phyloP scores from a whole-genome alignment of 2,888 invertebrate genomes.

The Priapulus caudatus region DNA sequence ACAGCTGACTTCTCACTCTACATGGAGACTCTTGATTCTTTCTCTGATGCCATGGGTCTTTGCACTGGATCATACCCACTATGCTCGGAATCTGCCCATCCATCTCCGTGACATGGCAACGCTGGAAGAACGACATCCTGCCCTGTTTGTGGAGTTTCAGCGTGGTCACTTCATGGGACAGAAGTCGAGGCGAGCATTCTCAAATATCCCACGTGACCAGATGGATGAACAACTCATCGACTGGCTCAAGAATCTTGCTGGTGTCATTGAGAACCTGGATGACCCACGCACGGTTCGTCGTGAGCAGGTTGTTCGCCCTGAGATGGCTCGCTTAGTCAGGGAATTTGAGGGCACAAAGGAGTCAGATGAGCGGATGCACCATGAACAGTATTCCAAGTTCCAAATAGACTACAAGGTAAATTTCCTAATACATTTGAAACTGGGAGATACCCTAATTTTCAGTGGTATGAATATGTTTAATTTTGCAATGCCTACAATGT shows the following conservation, averaged over 20 bases:
- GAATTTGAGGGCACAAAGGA: slow-evolving; percentile 13
- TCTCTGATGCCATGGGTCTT: slow-evolving; percentile 16
- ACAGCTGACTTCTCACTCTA: slow-evolving; percentile 5
- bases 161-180: slow-evolving; percentile 10
- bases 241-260: slow-evolving; percentile 10
- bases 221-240: slow-evolving; percentile 14
- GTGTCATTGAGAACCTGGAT: slow-evolving; percentile 13
- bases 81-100: slow-evolving; percentile 17
- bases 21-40: slow-evolving; percentile 10
- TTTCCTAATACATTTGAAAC: too few species aligned
- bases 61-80: slow-evolving; percentile 17
- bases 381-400: slow-evolving; percentile 15
- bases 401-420: slow-evolving; percentile 15
- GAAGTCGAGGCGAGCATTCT: slow-evolving; percentile 11
- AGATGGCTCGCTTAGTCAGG: slow-evolving; percentile 12
- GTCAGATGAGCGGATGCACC: slow-evolving; percentile 14
- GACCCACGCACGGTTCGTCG: slow-evolving; percentile 7
- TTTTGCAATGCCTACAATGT: too few species aligned
- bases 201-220: slow-evolving; percentile 13
- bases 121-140: slow-evolving; percentile 8
- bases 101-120: slow-evolving; percentile 16
- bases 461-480: too few species aligned
- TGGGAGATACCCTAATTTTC: too few species aligned
- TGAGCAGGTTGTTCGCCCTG: slow-evolving; percentile 9
- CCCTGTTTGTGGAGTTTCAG: slow-evolving; percentile 8